phyloP scores from a whole-genome alignment of 2,113 vertebrate genomes.

The Myodes glareolus region DNA sequence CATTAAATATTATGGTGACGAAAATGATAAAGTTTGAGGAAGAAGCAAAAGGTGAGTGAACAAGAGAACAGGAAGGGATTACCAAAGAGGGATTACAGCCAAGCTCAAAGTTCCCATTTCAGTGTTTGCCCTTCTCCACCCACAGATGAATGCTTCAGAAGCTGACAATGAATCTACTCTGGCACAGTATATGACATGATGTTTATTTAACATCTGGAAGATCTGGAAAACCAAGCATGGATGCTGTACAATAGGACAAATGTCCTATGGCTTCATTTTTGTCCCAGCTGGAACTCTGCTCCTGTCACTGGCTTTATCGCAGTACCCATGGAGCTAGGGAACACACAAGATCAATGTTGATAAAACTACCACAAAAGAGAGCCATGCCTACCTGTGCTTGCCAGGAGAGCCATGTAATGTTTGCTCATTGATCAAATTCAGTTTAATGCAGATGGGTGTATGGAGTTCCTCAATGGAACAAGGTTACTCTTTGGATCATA shows the following conservation, averaged over 20 bases:
- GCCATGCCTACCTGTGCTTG: fast-evolving
- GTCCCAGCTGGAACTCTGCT: neutral
- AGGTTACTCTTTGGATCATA: neutral
- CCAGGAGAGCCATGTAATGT: neutral
- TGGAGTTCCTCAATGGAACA: neutral
- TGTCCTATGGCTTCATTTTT: neutral
- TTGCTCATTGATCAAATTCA: neutral
- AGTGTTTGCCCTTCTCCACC: neutral
- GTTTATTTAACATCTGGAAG: neutral
- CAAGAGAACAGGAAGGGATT: neutral
- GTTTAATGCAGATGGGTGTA: neutral
- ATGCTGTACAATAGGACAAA: neutral
- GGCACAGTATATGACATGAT: neutral
- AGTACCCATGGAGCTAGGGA: neutral
- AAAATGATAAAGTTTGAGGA: neutral
- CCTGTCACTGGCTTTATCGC: neutral
- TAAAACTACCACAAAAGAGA: neutral
- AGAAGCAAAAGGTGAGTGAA: neutral
- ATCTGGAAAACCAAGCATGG: neutral
- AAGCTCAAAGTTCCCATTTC: neutral
- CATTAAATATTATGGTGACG: neutral
- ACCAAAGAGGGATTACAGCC: neutral
- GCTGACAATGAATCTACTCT: neutral
- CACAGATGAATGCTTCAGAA: neutral
- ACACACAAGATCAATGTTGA: neutral